Base-by-base conservation (phyloP, 2,113 vertebrate genomes). In the Gavia stellata region DNA sequence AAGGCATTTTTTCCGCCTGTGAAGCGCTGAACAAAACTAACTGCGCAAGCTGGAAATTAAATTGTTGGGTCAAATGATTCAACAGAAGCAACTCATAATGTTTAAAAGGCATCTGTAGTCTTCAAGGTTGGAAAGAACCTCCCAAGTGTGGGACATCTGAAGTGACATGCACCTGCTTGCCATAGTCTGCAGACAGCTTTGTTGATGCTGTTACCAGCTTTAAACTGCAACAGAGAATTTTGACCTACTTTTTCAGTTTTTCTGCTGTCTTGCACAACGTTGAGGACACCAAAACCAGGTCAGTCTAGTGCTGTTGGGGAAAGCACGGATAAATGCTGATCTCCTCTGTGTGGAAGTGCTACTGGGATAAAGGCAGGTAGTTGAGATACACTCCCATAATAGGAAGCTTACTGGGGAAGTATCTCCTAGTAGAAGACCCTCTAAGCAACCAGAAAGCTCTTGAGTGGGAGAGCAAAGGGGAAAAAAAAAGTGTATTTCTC, bases 151-250 rank as follows among this genome's bases (percentile, higher is more conserved):
- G 75, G 79, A 36, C 40, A 44, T 56, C 55, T 7, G 26, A 63
- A 0, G 0, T 34, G 68, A 28, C 0, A 0, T 67, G 70, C 20
- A 21, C 87, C 66, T 73, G 42, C 88, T 74, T 36, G 34, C 38
- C 0, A 0, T 16, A 47, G 63, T 36, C 89, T 44, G 73, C 55
- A 81, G 49, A 44, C 65, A 81, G 56, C 55, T 91, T 53, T 82
- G 88, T 53, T 25, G 9, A 7, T 73, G 50, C 81, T 58, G 36
- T 77, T 78, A 56, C 68, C 78, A 67, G 38, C 73, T 84, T 82
- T 72, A 44, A 87, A 38, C 65, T 59, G 47, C 56, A 59, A 23
- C 50, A 31, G 78, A 47, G 66, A 88, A 82, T 86, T 90, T 45
- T 90, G 75, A 92, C 91, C 86, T 90, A 59, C 53, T 85, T 97